Conservation (phyloP, 2,113 vertebrate species). For the Phylloscopus whistleri region DNA sequence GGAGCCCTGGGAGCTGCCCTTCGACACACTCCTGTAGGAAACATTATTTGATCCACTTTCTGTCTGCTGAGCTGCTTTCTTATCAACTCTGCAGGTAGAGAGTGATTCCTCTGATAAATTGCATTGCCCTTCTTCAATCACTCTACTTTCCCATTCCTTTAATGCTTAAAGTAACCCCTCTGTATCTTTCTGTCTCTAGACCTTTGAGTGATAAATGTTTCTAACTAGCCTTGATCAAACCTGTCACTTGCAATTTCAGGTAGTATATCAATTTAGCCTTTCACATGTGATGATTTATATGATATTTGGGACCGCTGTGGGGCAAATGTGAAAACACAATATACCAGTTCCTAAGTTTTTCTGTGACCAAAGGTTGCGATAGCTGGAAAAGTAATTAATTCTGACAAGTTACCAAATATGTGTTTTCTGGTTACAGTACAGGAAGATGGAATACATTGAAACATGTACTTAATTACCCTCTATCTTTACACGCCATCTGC, state of each 20-base stretch:
- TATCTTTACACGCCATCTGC: slow-evolving; percentile 48
- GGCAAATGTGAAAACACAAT: slow-evolving; percentile 43
- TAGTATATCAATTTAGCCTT: slow-evolving; percentile 71
- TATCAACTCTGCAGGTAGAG: slow-evolving; percentile 83
- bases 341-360: slow-evolving; percentile 40
- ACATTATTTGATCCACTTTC: slow-evolving; percentile 82
- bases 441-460: slow-evolving; percentile 37
- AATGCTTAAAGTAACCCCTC: slow-evolving; percentile 70
- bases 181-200: slow-evolving; percentile 67
- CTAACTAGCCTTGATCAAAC: slow-evolving; percentile 74
- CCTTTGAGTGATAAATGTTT: slow-evolving; percentile 71
- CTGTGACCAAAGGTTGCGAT: slow-evolving; percentile 18
- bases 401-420: slow-evolving; percentile 51
- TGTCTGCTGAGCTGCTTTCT: slow-evolving; percentile 74
- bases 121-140: slow-evolving; percentile 73
- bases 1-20: slow-evolving; percentile 78
- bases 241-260: slow-evolving; percentile 74
- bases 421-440: slow-evolving; percentile 42
- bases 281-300: slow-evolving; percentile 62
- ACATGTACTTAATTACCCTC: slow-evolving; percentile 26
- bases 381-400: slow-evolving; percentile 57
- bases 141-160: slow-evolving; percentile 68
- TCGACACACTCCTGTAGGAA: slow-evolving; percentile 80
- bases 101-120: slow-evolving; percentile 81
- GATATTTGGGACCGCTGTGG: slow-evolving; percentile 58